Base-by-base conservation (phyloP, 2,888 invertebrate genomes). In the Xanthia togata region DNA sequence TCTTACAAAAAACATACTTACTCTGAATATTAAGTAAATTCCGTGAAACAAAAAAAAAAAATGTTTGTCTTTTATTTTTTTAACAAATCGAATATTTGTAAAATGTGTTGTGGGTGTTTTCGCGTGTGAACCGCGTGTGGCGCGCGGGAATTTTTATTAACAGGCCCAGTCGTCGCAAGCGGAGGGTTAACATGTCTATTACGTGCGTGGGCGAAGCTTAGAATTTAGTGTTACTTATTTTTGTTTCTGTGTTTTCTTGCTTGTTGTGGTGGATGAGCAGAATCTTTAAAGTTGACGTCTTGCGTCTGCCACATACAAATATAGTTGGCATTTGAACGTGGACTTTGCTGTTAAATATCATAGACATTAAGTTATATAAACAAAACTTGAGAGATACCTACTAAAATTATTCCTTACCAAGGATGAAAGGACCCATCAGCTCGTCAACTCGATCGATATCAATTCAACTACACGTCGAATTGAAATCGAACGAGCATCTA, bases 81-180 rank as follows among this genome's bases (percentile, higher is more conserved):
- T 5, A 65, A 11, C 59, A 80, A 75, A 83, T 86, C 74, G 78
- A 80, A 80, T 78, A 86, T 73, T 82, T 74, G n/a, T 41, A 78
- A 70, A 73, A 82, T 87, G 67, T 64, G 73, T 76, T 78, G 71
- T 84, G 77, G 68, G 78, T 77, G 71, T 71, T 76, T 80, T 78
- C 76, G 73, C 76, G 80, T 77, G 90, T 84, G 88, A 90, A 84
- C 76, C 78, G 81, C 79, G 79, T 70, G 65, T 73, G 86, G 83
- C 84, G 81, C 89, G 85, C 85, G 85, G 89, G 91, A 91, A 89
- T 91, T 90, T 91, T 88, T 91, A 87, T 87, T 82, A 87, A 87
- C 87, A 84, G 85, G 59, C 73, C 68, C 79, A 75, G 50, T 70
- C 62, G 67, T 67, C 72, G 78, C 81, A 53, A 35, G 74, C 20